Base-by-base conservation (phyloP, 2,797 vertebrate species). In the Coreius guichenoti region DNA sequence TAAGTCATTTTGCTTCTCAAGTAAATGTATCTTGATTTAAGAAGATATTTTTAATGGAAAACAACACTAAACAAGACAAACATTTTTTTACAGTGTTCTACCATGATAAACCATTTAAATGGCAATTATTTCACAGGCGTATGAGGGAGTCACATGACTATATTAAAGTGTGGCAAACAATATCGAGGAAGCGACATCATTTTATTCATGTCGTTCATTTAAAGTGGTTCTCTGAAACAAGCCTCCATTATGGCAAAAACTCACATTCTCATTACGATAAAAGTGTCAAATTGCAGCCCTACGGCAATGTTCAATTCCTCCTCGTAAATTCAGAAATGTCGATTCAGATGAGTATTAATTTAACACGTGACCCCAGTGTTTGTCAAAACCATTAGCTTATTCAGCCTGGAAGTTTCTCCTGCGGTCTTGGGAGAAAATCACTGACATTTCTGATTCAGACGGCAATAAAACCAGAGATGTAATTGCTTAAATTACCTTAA, bases 201-300 rank as follows among this genome's bases (percentile, higher is more conserved):
- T 68, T 39, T 76, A 68, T 77, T 75, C 61, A 83, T 67, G 82
- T 56, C 19, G 73, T n/a, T 77, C 47, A 43, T 68, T 83, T 29
- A 1, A 47, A n/a, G 63, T 33, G 16, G 17, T 51, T 49, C 29
- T 83, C 45, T 54, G 23, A 51, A 76, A 67, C 73, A 51, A 39
- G 61, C n/a, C 12, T n/a, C 73, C 12, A 51, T 83, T 54, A 65
- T 54, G 33, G 8, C 29, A 54, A 83, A 83, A 65, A 19, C 33
- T 17, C 31, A 39, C 33, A 77, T 83, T 77, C 47, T 83, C 73
- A 76, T 83, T 68, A 83, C 58, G n/a, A 47, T 39, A 23, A 67
- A 83, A 83, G 58, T 83, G 82, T 76, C 72, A 83, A 67, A 67
- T 63, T 67, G 61, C 33, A 19, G 58, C 82, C 82, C 72, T 51